Evolutionary conservation across 2,797 vertebrate genomes (phyloP).

Genomic region (Gymnothorax javanicus): DNA sequence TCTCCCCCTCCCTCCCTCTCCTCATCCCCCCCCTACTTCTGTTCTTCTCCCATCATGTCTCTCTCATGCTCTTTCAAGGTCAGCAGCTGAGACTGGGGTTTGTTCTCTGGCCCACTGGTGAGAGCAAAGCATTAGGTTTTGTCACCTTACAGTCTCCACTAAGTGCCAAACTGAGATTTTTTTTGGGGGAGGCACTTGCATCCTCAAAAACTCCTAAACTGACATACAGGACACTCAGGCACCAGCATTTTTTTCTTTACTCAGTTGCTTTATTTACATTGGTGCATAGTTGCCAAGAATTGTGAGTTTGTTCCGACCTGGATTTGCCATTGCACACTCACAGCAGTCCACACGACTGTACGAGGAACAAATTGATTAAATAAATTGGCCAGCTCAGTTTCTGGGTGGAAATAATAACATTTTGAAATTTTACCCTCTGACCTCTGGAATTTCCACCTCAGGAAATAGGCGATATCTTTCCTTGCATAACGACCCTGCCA

Average conservation of each 20-base stretch:
- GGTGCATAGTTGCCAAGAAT: too few species aligned
- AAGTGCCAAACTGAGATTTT: slow-evolving; percentile 36
- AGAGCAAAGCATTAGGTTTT: slow-evolving; percentile 15
- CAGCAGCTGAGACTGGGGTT: neutral
- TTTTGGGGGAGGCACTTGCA: slow-evolving; percentile 49
- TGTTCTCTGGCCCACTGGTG: slow-evolving; percentile 9
- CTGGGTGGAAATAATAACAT: too few species aligned
- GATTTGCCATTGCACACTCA: too few species aligned
- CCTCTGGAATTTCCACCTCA: too few species aligned
- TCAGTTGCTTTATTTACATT: too few species aligned
- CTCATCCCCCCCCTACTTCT: neutral
- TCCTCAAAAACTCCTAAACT: neutral
- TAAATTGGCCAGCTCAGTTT: too few species aligned
- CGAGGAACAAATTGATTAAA: too few species aligned
- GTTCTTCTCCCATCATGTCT: neutral
- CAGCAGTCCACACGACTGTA: too few species aligned
- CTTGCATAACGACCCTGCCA: neutral
- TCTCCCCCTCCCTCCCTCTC: neutral
- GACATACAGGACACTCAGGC: neutral
- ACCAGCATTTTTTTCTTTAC: neutral
- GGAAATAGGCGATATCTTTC: neutral
- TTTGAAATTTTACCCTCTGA: too few species aligned
- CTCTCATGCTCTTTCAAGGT: neutral
- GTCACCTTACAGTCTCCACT: neutral
- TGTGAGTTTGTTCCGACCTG: too few species aligned